Evolutionary conservation across 2,797 vertebrate genomes (phyloP), one percentile per base, ranked within the genome.

Genomic region (Hafferia zeledoni): DNA sequence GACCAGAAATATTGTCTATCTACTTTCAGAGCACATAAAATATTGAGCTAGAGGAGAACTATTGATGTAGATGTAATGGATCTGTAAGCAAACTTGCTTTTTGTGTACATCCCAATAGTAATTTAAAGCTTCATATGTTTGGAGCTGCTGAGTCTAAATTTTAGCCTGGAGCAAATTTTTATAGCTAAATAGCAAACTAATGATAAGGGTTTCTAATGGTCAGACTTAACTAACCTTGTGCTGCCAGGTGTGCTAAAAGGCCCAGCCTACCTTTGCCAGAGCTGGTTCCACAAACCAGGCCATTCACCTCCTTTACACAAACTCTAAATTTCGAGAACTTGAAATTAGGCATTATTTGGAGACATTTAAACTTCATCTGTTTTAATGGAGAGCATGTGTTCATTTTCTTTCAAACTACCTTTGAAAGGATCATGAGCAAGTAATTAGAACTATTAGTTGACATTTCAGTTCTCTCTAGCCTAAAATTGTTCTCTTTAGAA

Each of bases 381-480:
- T 95, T 82, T 78, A 96, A 89, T 91, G 61, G 72, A 83, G 23
- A 91, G 55, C 15, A 37, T 70, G 80, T 35, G 52, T 44, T 92
- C 39, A 86, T 94, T 94, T 95, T 65, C 87, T 87, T 94, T 81
- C 69, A 83, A 90, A 92, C 57, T 90, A 92, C 82, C 69, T 95
- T 83, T 72, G 65, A 92, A 90, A 89, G 59, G 61, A 87, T 72
- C 76, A 52, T 25, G 35, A 96, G 61, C 43, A 72, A 83, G 76
- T 89, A 83, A 88, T 93, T 93, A 95, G 83, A 95, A 94, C 89
- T 92, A 69, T 78, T 91, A 92, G 65, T 81, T 92, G 89, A 65
- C 77, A 83, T 91, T 89, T 83, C 84, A 59, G 46, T 68, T 78
- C 82, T 78, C 64, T 61, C 50, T 53, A 75, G 74, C 35, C 49